These are phyloP conservation scores for Aphis craccivora DNA, from an alignment of 1,140 invertebrate genomes.

Conservation along the genomic window DNA sequence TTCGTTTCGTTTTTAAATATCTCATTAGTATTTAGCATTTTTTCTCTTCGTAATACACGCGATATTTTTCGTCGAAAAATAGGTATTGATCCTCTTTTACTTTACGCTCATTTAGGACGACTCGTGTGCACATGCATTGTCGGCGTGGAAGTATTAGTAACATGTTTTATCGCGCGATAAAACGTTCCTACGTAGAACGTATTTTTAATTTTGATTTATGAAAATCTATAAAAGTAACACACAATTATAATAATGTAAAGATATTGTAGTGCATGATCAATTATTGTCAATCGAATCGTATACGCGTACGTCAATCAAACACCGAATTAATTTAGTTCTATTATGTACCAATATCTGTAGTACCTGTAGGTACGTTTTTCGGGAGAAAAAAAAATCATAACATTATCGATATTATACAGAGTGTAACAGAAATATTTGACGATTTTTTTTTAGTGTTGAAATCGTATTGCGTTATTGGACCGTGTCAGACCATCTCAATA, in stretches of 20 bases:
- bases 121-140: no score
- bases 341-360: background rate
- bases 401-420: background rate
- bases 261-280: background rate
- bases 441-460: background rate
- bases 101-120: background rate
- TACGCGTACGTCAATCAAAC: no score
- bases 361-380: background rate
- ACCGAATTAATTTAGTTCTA: background rate
- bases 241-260: background rate
- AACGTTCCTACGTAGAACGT: background rate
- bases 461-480: background rate
- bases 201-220: background rate
- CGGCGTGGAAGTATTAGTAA: background rate
- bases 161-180: background rate
- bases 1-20: background rate
- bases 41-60: background rate
- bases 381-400: background rate
- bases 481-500: background rate
- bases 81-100: background rate
- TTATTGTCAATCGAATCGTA: background rate
- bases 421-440: background rate
- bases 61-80: background rate
- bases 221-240: background rate
- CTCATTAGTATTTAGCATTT: background rate